Evolutionary conservation across 2,113 vertebrate genomes (phyloP), one percentile per base, ranked within the genome.

Genomic region (Otocyon megalotis): DNA sequence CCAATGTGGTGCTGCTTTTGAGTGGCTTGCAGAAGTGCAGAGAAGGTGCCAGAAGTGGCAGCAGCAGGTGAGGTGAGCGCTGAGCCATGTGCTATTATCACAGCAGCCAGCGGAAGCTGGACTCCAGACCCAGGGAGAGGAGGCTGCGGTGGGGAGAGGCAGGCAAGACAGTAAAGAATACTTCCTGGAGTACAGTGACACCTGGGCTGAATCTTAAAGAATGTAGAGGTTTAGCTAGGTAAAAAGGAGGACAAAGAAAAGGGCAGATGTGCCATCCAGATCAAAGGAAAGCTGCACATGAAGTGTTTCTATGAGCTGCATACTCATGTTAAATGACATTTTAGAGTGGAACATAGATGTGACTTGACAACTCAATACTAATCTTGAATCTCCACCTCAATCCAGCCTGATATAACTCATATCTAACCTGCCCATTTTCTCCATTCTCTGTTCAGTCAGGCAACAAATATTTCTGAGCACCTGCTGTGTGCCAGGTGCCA

Each of bases 71-170:
- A 15, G 10, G 2, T 6, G 26, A 30, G 2, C 1, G 13, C 8
- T 0, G 11, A 58, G 62, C 8, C 17, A 2, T 1, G 14, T 8
- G 15, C 24, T 43, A 3, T 37, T 2, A 2, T 11, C 17, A 11
- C 30, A 22, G 16, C 30, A 9, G 10, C n/a, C 3, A 35, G n/a
- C 5, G 14, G 35, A 26, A 3, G 32, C 11, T 17, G 17, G 54
- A 32, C 67, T 24, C 22, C 35, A 56, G 32, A 8, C 14, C 26
- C 28, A 24, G n/a, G 37, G 28, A 50, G 43, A 28, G 4, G 19
- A 60, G 63, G 17, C 24, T 48, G 63, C 37, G 5, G 19, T 16
- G 11, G n/a, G 53, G 24, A 8, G 5, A 15, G 5, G 12, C 0
- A 0, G 65, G 24, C 1, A 5, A 22, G 20, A 4, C 3, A 54